Evolutionary conservation across 2,888 invertebrate genomes (phyloP).

Genomic region (Miltochrista miniata): DNA sequence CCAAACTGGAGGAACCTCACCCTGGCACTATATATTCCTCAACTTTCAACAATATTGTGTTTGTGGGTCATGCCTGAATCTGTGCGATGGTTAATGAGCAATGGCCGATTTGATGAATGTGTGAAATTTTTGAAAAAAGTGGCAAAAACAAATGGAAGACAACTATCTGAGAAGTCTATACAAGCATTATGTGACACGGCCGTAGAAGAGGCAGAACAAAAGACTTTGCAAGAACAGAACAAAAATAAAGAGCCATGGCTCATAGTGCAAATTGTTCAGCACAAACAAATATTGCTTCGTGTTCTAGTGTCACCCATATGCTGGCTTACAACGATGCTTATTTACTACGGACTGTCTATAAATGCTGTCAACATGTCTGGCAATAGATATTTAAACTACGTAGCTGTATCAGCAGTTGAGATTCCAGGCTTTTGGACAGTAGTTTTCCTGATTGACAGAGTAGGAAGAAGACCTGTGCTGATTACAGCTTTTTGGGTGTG

Average conservation of each 20-base stretch:
- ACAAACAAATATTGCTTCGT: slow-evolving; percentile 41
- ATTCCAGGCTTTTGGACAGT: slow-evolving; percentile 87
- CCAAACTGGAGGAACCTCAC: slow-evolving; percentile 87
- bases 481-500: slow-evolving; percentile 83
- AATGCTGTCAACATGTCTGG: slow-evolving; percentile 85
- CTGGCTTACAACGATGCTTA: slow-evolving; percentile 84
- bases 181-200: slow-evolving; percentile 43
- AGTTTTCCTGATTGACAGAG: slow-evolving; percentile 79
- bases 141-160: slow-evolving; percentile 81
- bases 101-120: slow-evolving; percentile 85
- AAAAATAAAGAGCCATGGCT: slow-evolving; percentile 56
- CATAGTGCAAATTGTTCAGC: slow-evolving; percentile 52
- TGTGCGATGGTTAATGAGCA: slow-evolving; percentile 89
- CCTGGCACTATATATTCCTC: slow-evolving; percentile 86
- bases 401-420: slow-evolving; percentile 84
- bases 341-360: slow-evolving; percentile 86
- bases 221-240: slow-evolving; percentile 33
- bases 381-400: slow-evolving; percentile 85
- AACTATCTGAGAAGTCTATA: slow-evolving; percentile 55
- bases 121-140: slow-evolving; percentile 84
- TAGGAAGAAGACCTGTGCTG: slow-evolving; percentile 84
- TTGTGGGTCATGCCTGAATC: slow-evolving; percentile 88
- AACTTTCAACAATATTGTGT: slow-evolving; percentile 85
- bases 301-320: slow-evolving; percentile 74
- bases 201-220: slow-evolving; percentile 43